Evolutionary conservation across 2,113 vertebrate species (phyloP).

Genomic region (Manacus vitellinus): DNA sequence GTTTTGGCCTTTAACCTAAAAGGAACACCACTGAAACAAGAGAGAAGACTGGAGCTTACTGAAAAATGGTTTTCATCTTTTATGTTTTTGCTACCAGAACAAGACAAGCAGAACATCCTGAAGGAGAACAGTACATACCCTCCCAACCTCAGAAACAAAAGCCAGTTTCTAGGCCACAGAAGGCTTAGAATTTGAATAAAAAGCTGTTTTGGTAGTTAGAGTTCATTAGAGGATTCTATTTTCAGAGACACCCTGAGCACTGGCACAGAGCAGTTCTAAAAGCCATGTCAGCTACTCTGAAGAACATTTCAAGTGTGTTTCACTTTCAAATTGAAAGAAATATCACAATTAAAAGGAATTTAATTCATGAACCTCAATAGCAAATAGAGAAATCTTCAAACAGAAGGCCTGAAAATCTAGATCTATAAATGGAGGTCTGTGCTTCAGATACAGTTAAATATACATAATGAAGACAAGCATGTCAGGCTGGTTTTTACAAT

Average conservation of each 20-base stretch:
- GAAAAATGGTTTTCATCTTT: neutral
- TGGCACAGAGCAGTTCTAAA: neutral
- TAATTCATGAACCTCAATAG: neutral
- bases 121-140: neutral
- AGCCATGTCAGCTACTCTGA: neutral
- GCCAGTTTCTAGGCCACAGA: neutral
- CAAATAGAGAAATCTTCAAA: neutral
- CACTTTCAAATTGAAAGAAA: neutral
- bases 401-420: neutral
- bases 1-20: neutral
- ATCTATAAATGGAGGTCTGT: neutral
- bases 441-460: neutral
- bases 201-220: neutral
- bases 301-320: neutral
- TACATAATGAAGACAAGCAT: neutral
- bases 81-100: neutral
- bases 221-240: neutral
- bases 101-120: neutral
- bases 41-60: neutral
- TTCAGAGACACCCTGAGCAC: neutral
- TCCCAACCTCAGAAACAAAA: neutral
- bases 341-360: neutral
- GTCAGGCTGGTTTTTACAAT: accelerated
- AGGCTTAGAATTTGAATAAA: neutral
- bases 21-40: neutral